These are phyloP conservation scores for Mimumesa dahlbomi DNA, from an alignment of 2,888 invertebrate genomes.

Conservation along the genomic window DNA sequence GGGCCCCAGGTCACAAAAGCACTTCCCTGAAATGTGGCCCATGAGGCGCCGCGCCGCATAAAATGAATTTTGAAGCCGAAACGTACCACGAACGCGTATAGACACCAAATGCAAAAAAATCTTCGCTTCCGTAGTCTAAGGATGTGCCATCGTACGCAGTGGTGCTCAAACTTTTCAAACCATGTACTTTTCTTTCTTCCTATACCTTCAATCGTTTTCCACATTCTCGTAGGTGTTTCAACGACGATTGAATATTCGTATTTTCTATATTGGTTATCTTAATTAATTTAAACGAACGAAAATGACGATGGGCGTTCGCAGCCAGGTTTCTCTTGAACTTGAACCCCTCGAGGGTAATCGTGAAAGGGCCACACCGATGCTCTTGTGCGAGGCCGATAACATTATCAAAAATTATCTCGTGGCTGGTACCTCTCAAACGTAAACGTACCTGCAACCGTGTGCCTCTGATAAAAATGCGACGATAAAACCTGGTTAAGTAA, in stretches of 20 bases:
- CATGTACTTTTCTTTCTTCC: neutral
- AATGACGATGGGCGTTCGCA: neutral
- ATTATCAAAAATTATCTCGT: slow-evolving; percentile 35
- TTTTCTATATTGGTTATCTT: no score
- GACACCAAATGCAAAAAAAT: slow-evolving; percentile 15
- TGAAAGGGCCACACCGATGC: slow-evolving; percentile 2
- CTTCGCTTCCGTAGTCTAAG: slow-evolving; percentile 10
- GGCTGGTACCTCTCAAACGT: slow-evolving; percentile 7
- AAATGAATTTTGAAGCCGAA: slow-evolving; percentile 25
- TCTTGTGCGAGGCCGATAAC: slow-evolving; percentile 43
- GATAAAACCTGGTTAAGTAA: slow-evolving; percentile 37
- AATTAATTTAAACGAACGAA: neutral
- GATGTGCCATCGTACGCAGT: neutral
- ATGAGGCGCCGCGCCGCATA: slow-evolving; percentile 43
- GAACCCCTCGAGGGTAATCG: neutral
- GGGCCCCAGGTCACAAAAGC: slow-evolving; percentile 45
- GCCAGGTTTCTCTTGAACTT: slow-evolving; percentile 21
- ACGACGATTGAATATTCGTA: no score
- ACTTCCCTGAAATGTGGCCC: slow-evolving; percentile 50
- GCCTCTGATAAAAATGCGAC: slow-evolving; percentile 25
- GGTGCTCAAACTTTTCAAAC: neutral
- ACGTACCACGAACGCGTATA: slow-evolving; percentile 1
- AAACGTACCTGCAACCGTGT: slow-evolving; percentile 29
- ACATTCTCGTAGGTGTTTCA: no score
- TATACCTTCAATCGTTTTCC: no score